Base-by-base conservation (phyloP, 2,888 invertebrate genomes). In the Orthosia cruda region DNA sequence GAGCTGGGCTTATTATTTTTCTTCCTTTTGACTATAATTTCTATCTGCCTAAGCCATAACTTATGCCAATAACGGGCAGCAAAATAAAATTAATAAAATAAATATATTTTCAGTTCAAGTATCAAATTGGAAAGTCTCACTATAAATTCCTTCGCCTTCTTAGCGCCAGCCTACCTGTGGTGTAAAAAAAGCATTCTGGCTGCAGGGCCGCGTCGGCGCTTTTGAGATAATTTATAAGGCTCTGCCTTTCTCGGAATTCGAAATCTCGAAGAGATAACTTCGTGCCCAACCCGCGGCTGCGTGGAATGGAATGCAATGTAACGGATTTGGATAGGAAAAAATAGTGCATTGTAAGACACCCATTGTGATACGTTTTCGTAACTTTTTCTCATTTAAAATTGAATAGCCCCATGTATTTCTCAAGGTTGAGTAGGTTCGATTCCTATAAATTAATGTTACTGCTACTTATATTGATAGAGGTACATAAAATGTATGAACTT, bases 171-270 rank as follows among this genome's bases (percentile, higher is more conserved):
- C 95, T 95, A 95, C 96, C 96, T 95, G 96, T 94, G 93, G 93
- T 93, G 93, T 94, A 96, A 96, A 96, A 96, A 96, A 96, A 95
- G 91, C 92, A 93, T 95, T 95, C 95, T 94, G 95, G 94, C 94
- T 93, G 92, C 93, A 91, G 93, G 95, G 93, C 96, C 95, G 95
- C 91, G 96, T 95, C 96, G 96, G 96, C 96, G 93, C 96, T 96
- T 96, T 96, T 96, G 96, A 95, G 95, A 96, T 96, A 96, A 96
- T 96, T 96, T 96, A 96, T 96, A 96, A 96, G 96, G 95, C 94
- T 94, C 92, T 94, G 93, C 96, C 96, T 96, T 96, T 96, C 96
- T 95, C 92, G 93, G 96, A 96, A 96, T 96, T 96, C 96, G 95
- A 96, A 96, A 96, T 96, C 95, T 95, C 93, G 91, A 90, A 90